Base-by-base conservation (phyloP, 2,888 invertebrate species). In the Athrips mouffetella region DNA sequence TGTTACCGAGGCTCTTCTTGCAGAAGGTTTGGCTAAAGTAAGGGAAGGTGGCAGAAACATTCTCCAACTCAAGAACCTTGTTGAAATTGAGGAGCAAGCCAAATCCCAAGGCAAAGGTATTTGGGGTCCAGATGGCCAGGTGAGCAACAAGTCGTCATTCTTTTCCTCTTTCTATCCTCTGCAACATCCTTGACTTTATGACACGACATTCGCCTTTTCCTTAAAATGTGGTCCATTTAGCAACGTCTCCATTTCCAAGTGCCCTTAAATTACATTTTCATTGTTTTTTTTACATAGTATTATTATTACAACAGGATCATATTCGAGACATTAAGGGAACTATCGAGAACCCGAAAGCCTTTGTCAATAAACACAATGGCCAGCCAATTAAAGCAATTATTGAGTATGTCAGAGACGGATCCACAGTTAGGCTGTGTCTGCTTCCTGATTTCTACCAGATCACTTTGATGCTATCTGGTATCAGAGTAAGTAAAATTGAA, bases 371-470 rank as follows among this genome's bases (percentile, higher is more conserved):
- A 67, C 92, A 92, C 57, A 94, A 93, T 54, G 93, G 94, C 29
- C 95, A 97, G 71, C 97, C 96, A 0, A 89, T 98, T 3, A 94
- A 94, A 79, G 98, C 98, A 39, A 92, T 99, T 49, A 94, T 99
- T 62, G 99, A 99, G 76, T 97, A 98, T 89, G 98, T 99, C 0
- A 92, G 98, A 49, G 99, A 99, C 83, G 99, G 99, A 0, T 98
- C 98, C 25, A 99, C 99, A 1, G 93, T 98, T 10, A 91, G 98
- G 57, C 94, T 96, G 2, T 95, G 98, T 67, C 89, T 99, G 8
- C 81, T 98, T 49, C 98, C 98, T 1, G 95, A 95, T 51, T 97
- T 93, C 79, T 93, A 96, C 63, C 95, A 97, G 70, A 92, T 99
- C 50, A 99, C 98, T 0, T 80, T 99, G 51, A 98, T 98, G 95